Percentiles rank a stretch among this genome's conserved stretches.
phyloP scores from a whole-genome alignment of 2,113 vertebrate species.

The Chiloscyllium plagiosum region DNA sequence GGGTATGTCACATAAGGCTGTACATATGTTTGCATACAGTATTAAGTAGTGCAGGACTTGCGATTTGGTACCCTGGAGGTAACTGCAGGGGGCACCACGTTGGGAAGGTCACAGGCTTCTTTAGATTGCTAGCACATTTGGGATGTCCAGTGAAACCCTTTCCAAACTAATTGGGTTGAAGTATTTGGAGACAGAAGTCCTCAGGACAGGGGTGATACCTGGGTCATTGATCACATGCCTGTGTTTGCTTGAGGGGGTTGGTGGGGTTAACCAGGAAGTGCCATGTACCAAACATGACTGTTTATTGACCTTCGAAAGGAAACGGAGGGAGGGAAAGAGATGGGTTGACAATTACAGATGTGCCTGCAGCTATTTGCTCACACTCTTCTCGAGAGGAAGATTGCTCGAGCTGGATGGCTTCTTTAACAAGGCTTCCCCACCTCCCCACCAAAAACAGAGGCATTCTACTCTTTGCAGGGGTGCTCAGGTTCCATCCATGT shows the following conservation, averaged over 20 bases:
- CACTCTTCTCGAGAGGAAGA: neutral
- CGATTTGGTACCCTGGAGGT: neutral
- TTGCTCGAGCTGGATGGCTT: too few species aligned
- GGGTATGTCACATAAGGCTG: neutral
- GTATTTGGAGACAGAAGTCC: neutral
- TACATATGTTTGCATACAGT: neutral
- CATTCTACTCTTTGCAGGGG: neutral
- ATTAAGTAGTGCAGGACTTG: neutral
- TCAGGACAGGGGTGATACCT: neutral
- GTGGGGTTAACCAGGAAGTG: neutral
- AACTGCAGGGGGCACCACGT: neutral
- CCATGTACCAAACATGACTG: neutral
- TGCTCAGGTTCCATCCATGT: neutral
- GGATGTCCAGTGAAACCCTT: neutral
- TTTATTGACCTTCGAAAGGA: neutral
- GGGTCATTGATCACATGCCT: neutral
- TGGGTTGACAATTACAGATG: neutral
- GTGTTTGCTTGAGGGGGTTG: too few species aligned
- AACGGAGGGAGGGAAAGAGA: neutral
- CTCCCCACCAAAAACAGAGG: neutral
- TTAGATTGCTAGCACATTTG: neutral
- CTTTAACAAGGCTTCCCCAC: neutral
- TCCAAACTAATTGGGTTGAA: neutral
- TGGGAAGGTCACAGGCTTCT: neutral
- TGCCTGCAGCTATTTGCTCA: neutral